Evolutionary conservation across 1,140 invertebrate genomes (phyloP), one percentile per base, ranked within the genome.

Genomic region (Ooceraea biroi): DNA sequence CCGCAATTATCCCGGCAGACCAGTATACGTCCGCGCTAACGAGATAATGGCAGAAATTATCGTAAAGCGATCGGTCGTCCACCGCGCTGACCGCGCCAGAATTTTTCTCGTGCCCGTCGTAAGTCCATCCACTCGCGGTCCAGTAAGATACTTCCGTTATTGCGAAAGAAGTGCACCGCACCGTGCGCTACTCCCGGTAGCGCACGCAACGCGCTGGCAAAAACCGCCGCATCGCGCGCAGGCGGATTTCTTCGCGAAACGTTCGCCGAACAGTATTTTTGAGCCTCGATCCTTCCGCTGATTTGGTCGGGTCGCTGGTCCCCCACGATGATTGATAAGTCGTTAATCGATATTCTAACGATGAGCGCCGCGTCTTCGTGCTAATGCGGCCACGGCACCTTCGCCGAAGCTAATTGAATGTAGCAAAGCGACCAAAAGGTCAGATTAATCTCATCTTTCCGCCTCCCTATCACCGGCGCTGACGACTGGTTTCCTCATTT

Each of bases 21-120:
- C 60, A 82, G 61, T 61, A 48, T 76, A 83, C 44, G 65, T 83
- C 63, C 66, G 73, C 57, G 85, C 82, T 89, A 80, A 89, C 61
- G 87, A 82, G 87, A 61, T 89, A 89, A 89, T 89, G 57, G 78
- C 57, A 69, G 77, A 80, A 84, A 85, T 89, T 89, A 89, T 89
- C 85, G 88, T 87, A 65, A 86, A 84, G 66, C 84, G 68, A 85
- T 83, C 82, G 55, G 19, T n/a, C 41, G 3, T 30, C 52, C 68
- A 48, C 58, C 83, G 48, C 55, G 65, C 36, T 58, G 82, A 22
- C 57, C 63, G 52, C 44, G 25, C 58, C 60, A 68, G 84, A 84
- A 82, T 87, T 86, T 84, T 83, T 77, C 52, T 36, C 72, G 68
- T 83, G 65, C 46, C 65, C 58, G 58, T 66, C 84, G 65, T 63